Conservation (phyloP, 2,113 vertebrate genomes). For the Podarcis raffonei region DNA sequence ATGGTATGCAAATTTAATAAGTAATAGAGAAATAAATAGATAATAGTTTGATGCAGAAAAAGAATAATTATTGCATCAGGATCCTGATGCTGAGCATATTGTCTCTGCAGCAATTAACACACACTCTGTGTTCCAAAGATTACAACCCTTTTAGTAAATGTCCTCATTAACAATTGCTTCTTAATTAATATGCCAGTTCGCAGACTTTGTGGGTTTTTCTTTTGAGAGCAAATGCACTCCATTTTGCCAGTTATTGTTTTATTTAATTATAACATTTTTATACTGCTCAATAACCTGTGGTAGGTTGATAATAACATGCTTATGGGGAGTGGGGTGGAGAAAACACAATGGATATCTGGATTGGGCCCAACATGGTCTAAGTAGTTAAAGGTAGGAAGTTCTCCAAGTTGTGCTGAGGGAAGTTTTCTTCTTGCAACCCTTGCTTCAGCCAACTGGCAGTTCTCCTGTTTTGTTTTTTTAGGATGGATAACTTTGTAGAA, state of each 20-base stretch:
- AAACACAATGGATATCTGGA: too few species aligned
- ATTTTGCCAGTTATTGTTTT: too few species aligned
- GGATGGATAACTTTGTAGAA: not conserved
- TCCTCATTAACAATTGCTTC: not conserved
- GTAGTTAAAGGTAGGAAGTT: not conserved
- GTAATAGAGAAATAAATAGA: too few species aligned
- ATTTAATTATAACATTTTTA: not conserved
- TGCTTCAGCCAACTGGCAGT: constrained; percentile 19
- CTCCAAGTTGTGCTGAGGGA: constrained; percentile 1
- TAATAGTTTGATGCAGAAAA: constrained; percentile 23
- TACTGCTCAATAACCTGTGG: not conserved
- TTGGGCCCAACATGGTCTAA: not conserved
- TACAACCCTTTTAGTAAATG: not conserved
- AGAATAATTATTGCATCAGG: constrained; percentile 52
- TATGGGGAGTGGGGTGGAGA: not conserved
- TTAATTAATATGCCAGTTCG: not conserved
- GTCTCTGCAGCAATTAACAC: constrained; percentile 46
- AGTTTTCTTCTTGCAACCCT: not conserved
- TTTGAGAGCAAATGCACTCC: too few species aligned
- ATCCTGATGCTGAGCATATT: constrained; percentile 48
- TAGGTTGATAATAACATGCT: too few species aligned
- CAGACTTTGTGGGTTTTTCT: not conserved
- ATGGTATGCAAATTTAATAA: too few species aligned
- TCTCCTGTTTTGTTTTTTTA: constrained; percentile 25
- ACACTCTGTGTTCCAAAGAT: constrained; percentile 15